Evolutionary conservation across 2,113 vertebrate species (phyloP).

Genomic region (Jaculus jaculus): DNA sequence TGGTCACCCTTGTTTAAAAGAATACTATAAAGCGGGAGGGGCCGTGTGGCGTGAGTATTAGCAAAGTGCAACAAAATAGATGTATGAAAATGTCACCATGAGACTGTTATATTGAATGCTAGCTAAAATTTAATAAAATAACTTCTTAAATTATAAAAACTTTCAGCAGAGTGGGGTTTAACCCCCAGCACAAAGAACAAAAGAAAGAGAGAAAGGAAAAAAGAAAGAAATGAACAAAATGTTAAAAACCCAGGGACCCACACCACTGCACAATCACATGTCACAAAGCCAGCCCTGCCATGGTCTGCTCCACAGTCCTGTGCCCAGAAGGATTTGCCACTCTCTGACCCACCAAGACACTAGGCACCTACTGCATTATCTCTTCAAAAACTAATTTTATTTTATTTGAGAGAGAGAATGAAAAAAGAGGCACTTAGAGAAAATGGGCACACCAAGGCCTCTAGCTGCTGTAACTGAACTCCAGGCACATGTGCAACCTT

Average conservation of each 20-base stretch:
- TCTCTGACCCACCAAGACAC: neutral
- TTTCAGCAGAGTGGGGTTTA: neutral
- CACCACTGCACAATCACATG: neutral
- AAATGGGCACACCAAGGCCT: too few species aligned
- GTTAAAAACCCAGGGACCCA: neutral
- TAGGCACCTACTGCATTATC: neutral
- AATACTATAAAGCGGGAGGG: neutral
- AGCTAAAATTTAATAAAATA: neutral
- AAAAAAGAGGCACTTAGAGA: too few species aligned
- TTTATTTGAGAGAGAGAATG: too few species aligned
- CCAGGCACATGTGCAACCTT: too few species aligned
- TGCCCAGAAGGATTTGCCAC: neutral
- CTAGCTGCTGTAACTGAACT: too few species aligned
- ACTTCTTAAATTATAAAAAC: neutral
- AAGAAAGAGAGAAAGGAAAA: neutral
- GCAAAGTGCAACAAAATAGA: too few species aligned
- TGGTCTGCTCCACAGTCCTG: neutral
- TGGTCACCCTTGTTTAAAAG: neutral
- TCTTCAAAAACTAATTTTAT: neutral
- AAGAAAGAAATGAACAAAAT: neutral
- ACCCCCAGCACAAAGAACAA: too few species aligned
- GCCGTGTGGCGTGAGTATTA: neutral
- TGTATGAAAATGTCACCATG: neutral
- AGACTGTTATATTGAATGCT: neutral
- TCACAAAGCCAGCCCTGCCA: accelerated